Evolutionary conservation across 2,888 invertebrate species (phyloP), one percentile per base, ranked within the genome.

Genomic region (Meghimatium bilineatum): DNA sequence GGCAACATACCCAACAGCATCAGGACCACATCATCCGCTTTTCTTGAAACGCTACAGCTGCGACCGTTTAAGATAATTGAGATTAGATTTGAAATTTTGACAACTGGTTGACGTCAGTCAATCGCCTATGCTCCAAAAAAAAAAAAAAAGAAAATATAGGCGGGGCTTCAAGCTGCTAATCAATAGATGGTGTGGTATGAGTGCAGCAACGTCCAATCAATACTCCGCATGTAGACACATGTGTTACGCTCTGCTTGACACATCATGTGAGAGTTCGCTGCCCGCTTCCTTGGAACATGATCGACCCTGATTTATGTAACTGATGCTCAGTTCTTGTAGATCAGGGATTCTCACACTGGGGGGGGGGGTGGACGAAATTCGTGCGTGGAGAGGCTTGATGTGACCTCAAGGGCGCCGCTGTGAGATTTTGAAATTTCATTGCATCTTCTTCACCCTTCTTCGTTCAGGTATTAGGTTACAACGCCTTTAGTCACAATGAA

Each of bases 51-150:
- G 10, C 44, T 12, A 44, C 72, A 72, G 72, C 26, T n/a, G 49
- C 49, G 36, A 49, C 6, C 10, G n/a, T 72, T 72, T 72, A 34
- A 49, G 29, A 72, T 72, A 38, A 72, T 72, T 72, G 44, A 44
- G 72, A 72, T 14, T 14, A 72, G n/a, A 44, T 72, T 49, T 72
- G 72, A 72, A 72, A 44, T 72, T 72, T 44, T 72, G 72, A 72
- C 72, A 72, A 72, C 72, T 72, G 72, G 36, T n/a, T 72, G 72
- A 72, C 44, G 72, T 72, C 72, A 72, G 44, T 72, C 72, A 72
- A 72, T 72, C 72, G 44, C 12, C 44, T 72, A 49, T 49, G 12
- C n/a, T 44, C 72, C 72, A 14, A 72, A 72, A 72, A n/a, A 44
- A 44, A 72, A 72, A 72, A n/a, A 44, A 44, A 36, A 17, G 72